Evolutionary conservation across 2,113 vertebrate genomes (phyloP).

Genomic region (Malurus cyaneus): DNA sequence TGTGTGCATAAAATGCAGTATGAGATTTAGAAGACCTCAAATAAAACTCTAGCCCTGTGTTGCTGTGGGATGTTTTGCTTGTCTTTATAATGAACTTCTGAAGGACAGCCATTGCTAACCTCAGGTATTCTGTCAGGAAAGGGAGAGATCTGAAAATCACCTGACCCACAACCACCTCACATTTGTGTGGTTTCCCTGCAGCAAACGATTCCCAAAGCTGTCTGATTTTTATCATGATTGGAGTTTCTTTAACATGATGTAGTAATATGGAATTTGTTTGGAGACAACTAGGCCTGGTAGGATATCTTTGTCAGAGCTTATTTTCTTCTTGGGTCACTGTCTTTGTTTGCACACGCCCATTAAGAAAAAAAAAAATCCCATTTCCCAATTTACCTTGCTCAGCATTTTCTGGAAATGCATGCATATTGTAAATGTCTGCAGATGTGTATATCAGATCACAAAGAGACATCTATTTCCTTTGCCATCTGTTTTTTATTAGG

Average conservation of each 20-base stretch:
- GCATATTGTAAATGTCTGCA: conserved; percentile 57
- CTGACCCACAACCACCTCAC: not conserved
- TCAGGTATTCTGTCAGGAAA: not conserved
- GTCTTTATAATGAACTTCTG: not conserved
- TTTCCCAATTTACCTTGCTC: conserved; percentile 27
- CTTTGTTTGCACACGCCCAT: not conserved
- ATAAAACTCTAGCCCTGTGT: conserved; percentile 20
- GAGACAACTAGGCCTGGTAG: not conserved
- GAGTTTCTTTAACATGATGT: not conserved
- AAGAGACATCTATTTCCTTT: conserved; percentile 63
- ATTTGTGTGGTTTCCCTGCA: not conserved
- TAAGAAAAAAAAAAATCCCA: not conserved
- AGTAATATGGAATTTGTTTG: not conserved
- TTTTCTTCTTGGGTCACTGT: not conserved
- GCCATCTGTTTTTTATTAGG: conserved; percentile 58
- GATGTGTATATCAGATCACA: conserved; percentile 59
- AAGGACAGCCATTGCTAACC: not conserved
- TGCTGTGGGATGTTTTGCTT: not conserved
- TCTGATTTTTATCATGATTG: not conserved
- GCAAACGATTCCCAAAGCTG: not conserved
- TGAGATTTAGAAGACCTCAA: not conserved
- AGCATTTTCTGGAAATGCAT: conserved; percentile 48
- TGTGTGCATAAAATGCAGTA: conserved; percentile 1
- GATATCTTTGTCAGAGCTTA: not conserved
- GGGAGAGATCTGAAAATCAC: not conserved